Base-by-base conservation (phyloP, 1,140 invertebrate species). In the Drosophila repletoides region DNA sequence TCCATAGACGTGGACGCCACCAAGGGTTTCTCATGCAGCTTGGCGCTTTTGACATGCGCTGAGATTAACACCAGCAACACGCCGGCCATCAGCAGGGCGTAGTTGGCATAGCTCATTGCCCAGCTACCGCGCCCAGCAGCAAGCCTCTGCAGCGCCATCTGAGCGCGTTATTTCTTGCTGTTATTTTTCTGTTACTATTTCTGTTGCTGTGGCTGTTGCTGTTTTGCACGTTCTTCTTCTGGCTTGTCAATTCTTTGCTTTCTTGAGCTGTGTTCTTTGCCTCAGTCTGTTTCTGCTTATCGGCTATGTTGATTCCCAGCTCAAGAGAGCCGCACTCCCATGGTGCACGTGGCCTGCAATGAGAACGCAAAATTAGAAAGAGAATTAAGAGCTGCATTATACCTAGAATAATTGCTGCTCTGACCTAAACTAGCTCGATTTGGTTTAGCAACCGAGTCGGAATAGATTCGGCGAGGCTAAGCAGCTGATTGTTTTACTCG, bases 11-110 rank as follows among this genome's bases (percentile, higher is more conserved):
- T 12, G 5, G 58, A 24, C 21, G 22, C 15, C 9, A 28, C 10
- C 14, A 15, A 14, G 34, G 46, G 43, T 45, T 46, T 59, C 28
- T 69, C 80, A 31, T 81, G 68, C 12, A 80, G 28, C 40, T 87
- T 67, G 28, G 83, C 71, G 65, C 76, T 89, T 66, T 81, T 89
- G 67, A 65, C 81, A 61, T 84, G 70, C 43, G 63, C 86, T 22
- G 87, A 79, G 46, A 89, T 89, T 70, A 89, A 48, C 33, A 89
- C 68, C 63, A 89, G 46, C 45, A 89, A 33, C 7, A 56, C 72
- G 14, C 66, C 77, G 52, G 63, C 67, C 65, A 88, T 15, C 43
- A 89, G 56, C 34, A 89, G 53, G 29, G 64, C 80, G 36, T 76
- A 89, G 68, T 89, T 89, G 2, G 65, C 66, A 46, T 51, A 84